These are phyloP conservation scores for Myrmophylax atrothorax DNA, from an alignment of 2,113 vertebrate species.

Conservation along the genomic window DNA sequence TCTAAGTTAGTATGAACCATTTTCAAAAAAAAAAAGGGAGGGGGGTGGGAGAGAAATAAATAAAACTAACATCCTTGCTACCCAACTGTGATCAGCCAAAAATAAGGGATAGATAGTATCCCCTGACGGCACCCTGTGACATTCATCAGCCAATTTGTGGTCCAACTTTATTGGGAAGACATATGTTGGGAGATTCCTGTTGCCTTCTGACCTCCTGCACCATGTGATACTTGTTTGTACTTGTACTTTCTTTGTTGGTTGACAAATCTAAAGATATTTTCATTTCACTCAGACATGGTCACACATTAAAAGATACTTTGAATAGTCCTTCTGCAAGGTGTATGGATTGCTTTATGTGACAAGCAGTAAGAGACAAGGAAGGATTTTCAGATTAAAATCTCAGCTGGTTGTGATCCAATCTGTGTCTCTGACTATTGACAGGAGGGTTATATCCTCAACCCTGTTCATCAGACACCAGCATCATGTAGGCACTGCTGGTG, in stretches of 20 bases:
- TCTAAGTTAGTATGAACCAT: slow-evolving; percentile 36
- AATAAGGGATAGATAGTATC: neutral
- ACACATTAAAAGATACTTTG: neutral
- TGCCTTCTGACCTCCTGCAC: neutral
- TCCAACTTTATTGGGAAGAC: neutral
- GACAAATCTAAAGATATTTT: neutral
- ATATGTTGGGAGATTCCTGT: neutral
- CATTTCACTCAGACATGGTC: neutral
- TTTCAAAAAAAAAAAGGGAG: neutral
- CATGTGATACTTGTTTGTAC: neutral
- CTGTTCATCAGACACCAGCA: neutral
- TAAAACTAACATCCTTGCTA: neutral
- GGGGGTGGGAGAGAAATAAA: too few species aligned
- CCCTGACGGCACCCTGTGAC: neutral
- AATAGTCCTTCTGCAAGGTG: neutral
- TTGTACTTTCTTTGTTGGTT: neutral
- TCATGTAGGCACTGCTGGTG: neutral
- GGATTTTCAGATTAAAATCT: neutral
- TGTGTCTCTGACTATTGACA: neutral
- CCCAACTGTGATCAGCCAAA: neutral
- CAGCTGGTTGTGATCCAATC: neutral
- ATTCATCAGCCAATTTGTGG: neutral
- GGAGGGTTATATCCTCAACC: neutral
- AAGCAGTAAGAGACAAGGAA: neutral
- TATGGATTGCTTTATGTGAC: neutral